phyloP scores from a whole-genome alignment of 2,113 vertebrate genomes.

The Ophiodon elongatus region DNA sequence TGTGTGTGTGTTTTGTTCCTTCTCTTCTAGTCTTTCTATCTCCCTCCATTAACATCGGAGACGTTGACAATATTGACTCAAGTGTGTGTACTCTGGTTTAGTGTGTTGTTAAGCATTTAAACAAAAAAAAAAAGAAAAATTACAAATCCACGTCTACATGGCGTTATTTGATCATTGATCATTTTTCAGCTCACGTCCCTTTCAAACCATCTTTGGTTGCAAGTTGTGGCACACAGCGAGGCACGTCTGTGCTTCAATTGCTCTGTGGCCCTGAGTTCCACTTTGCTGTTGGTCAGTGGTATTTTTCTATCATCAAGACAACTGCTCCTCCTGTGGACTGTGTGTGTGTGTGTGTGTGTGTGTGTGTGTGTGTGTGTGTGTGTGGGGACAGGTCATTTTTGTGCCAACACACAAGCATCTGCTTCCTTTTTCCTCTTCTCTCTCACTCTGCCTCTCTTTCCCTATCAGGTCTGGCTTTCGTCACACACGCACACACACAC shows the following conservation, averaged over 20 bases:
- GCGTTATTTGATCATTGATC: background rate
- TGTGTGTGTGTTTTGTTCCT: conserved; percentile 15
- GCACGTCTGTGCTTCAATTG: background rate
- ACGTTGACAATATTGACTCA: background rate
- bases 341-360: conserved; percentile 19
- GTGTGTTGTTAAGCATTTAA: background rate
- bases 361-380: conserved; percentile 18
- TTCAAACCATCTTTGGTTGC: background rate
- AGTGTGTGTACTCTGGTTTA: background rate
- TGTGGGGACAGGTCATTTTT: conserved; percentile 45
- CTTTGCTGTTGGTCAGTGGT: conserved; percentile 51
- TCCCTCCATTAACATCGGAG: background rate
- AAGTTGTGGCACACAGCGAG: background rate
- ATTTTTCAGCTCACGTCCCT: conserved; percentile 1
- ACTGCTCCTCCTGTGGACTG: conserved; percentile 48
- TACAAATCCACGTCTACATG: too few species aligned
- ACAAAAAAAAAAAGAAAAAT: too few species aligned
- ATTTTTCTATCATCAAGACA: conserved; percentile 50
- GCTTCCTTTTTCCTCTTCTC: conserved; percentile 77
- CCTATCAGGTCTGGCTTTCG: conserved; percentile 67
- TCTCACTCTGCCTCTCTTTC: conserved; percentile 42
- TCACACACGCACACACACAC: conserved; percentile 41
- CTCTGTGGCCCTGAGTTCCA: conserved; percentile 54
- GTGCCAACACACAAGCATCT: conserved; percentile 78
- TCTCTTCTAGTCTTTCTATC: background rate